phyloP scores from a whole-genome alignment of 2,113 vertebrate species.

The Perognathus longimembris region DNA sequence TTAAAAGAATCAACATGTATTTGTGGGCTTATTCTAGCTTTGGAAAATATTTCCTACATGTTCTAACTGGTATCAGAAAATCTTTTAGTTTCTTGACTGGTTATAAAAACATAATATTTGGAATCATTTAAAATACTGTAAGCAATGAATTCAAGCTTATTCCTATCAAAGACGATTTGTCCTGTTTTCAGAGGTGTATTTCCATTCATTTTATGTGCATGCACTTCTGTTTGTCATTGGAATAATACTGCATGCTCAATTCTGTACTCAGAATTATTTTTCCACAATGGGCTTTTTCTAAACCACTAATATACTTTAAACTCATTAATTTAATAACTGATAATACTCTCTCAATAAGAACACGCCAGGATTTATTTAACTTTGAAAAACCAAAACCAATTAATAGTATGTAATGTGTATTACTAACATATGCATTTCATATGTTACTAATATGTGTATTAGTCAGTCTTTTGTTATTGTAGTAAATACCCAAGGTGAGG shows the following conservation, averaged over 20 bases:
- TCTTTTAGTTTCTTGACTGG: neutral
- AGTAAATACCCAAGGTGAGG: neutral
- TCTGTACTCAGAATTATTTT: neutral
- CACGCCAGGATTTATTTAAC: neutral
- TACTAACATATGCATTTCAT: neutral
- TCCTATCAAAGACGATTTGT: neutral
- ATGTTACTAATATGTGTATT: neutral
- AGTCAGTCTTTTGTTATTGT: neutral
- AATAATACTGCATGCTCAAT: neutral
- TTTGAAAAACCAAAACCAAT: neutral
- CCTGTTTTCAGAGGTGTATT: neutral
- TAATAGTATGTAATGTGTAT: neutral
- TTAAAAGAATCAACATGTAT: neutral
- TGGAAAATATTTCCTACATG: neutral
- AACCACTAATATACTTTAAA: neutral
- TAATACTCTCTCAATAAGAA: neutral
- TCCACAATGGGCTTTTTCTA: neutral
- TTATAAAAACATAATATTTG: neutral
- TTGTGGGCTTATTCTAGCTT: neutral
- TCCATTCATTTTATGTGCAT: neutral
- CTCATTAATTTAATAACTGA: neutral
- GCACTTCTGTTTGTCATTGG: neutral
- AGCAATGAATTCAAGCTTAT: neutral
- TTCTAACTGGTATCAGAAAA: constrained; percentile 6
- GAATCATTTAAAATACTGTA: neutral